phyloP scores from a whole-genome alignment of 2,113 vertebrate genomes.

The Leuciscus idus region DNA sequence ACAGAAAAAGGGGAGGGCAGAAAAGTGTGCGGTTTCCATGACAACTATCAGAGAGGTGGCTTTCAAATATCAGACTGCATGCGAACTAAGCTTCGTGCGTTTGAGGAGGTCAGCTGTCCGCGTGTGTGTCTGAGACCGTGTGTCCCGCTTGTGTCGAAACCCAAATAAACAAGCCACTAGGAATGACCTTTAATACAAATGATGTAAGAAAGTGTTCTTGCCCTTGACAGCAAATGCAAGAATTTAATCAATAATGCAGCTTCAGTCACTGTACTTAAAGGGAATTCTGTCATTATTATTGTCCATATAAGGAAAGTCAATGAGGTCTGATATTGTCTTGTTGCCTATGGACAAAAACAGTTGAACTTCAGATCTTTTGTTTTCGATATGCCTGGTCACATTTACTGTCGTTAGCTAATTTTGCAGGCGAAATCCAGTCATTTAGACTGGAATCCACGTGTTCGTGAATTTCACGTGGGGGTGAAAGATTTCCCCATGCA shows the following conservation, averaged over 20 bases:
- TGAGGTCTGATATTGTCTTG: not conserved
- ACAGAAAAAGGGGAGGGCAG: slow-evolving; percentile 49
- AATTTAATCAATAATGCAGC: not conserved
- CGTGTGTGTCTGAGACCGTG: not conserved
- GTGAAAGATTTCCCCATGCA: not conserved
- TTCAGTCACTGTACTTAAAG: not conserved
- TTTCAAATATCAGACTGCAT: slow-evolving; percentile 27
- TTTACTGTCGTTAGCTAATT: not conserved
- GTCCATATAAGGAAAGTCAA: not conserved
- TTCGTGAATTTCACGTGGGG: not conserved
- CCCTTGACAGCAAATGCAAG: not conserved
- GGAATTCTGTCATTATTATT: not conserved
- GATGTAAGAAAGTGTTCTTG: not conserved
- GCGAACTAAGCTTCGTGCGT: slow-evolving; percentile 13
- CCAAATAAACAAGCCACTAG: not conserved
- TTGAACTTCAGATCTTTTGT: not conserved
- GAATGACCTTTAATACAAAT: not conserved
- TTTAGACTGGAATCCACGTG: not conserved
- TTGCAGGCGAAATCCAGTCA: not conserved
- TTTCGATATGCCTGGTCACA: not conserved
- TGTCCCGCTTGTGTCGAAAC: not conserved
- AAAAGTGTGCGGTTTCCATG: slow-evolving; percentile 64
- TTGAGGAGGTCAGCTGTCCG: slow-evolving; percentile 40
- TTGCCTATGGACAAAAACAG: not conserved
- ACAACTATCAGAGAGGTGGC: slow-evolving; percentile 58